Conservation (phyloP, 2,113 vertebrate species). For the Syngnathoides biaculeatus region DNA sequence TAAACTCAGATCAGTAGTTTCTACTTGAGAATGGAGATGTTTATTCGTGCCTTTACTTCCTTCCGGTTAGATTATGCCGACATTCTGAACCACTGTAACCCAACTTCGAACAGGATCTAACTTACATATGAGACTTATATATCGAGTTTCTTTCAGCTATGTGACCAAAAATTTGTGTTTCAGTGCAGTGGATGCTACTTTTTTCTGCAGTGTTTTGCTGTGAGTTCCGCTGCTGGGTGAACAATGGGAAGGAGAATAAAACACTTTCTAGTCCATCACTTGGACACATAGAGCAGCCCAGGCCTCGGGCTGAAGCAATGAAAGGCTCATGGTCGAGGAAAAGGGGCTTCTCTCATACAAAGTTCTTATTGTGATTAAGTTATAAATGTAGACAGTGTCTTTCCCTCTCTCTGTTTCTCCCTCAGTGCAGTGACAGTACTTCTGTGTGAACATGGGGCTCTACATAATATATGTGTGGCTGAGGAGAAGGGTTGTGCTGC, state of each 20-base stretch:
- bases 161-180: not conserved
- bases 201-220: slow-evolving; percentile 16
- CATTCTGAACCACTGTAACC: no score
- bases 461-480: slow-evolving; percentile 21
- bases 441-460: slow-evolving; percentile 42
- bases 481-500: slow-evolving; percentile 36
- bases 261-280: slow-evolving; percentile 19
- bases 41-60: no score
- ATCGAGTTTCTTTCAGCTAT: no score
- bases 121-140: no score
- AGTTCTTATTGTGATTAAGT: slow-evolving; percentile 68
- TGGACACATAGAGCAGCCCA: slow-evolving; percentile 16
- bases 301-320: slow-evolving; percentile 50
- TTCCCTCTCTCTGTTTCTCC: slow-evolving; percentile 48
- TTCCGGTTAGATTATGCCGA: no score
- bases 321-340: slow-evolving; percentile 34
- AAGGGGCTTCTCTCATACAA: slow-evolving; percentile 56
- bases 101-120: not conserved
- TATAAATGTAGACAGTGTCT: slow-evolving; percentile 74
- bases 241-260: slow-evolving; percentile 32
- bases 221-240: slow-evolving; percentile 13
- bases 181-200: slow-evolving; percentile 3
- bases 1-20: no score
- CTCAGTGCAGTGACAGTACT: slow-evolving; percentile 63
- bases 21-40: no score